Conservation (phyloP, 2,888 invertebrate genomes). For the Drosophila putrida region DNA sequence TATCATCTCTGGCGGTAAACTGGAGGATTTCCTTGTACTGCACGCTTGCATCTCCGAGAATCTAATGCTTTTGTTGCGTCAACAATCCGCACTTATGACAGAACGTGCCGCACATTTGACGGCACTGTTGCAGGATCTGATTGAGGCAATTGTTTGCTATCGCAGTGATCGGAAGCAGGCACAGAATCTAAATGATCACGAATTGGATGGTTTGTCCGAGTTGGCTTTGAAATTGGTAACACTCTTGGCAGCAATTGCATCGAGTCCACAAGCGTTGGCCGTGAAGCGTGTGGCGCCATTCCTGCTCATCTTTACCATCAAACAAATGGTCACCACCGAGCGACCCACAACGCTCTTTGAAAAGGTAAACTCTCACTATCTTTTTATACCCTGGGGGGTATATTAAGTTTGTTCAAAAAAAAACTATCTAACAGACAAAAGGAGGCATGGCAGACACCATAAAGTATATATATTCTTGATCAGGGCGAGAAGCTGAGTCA, state of each 20-base stretch:
- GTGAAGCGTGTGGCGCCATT: conserved; percentile 84
- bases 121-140: conserved; percentile 81
- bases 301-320: conserved; percentile 81
- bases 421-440: too few species aligned
- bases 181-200: conserved; percentile 65
- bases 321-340: conserved; percentile 83
- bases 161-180: conserved; percentile 82
- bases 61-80: conserved; percentile 73
- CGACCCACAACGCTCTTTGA: conserved; percentile 84
- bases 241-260: conserved; percentile 76
- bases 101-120: conserved; percentile 83
- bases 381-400: too few species aligned
- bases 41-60: conserved; percentile 74
- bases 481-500: too few species aligned
- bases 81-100: conserved; percentile 73
- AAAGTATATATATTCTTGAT: too few species aligned
- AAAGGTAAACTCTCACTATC: conserved; percentile 66
- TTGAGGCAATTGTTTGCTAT: conserved; percentile 84
- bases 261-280: conserved; percentile 68
- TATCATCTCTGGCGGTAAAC: conserved; percentile 65
- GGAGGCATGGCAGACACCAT: too few species aligned
- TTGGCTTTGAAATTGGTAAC: conserved; percentile 82
- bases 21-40: conserved; percentile 66
- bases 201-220: conserved; percentile 81
- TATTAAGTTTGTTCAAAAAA: too few species aligned